Conservation (phyloP, 2,888 invertebrate species). For the Aethes cnicana region DNA sequence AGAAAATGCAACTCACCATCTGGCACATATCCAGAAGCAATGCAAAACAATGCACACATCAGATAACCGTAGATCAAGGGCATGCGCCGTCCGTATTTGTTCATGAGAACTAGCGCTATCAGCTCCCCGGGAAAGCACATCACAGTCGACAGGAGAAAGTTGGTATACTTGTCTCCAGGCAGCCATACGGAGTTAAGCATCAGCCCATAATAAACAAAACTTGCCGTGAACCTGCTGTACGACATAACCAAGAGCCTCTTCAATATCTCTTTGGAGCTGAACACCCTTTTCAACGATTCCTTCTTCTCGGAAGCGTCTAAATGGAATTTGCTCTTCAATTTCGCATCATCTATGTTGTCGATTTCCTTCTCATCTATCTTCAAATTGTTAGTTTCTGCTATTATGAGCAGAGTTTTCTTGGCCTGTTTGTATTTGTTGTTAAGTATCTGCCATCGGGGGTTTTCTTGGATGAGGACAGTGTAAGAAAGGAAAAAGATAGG, state of each 20-base stretch:
- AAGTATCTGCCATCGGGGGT: constrained; percentile 89
- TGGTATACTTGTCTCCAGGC: constrained; percentile 89
- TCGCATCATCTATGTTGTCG: constrained; percentile 49
- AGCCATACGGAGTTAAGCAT: constrained; percentile 89
- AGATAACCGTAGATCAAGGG: constrained; percentile 84
- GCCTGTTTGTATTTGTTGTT: no score
- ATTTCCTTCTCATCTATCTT: constrained; percentile 65
- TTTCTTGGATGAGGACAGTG: constrained; percentile 88
- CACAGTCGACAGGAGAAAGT: constrained; percentile 88
- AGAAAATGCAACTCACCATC: constrained; percentile 64
- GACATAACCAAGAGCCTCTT: constrained; percentile 68
- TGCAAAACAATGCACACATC: constrained; percentile 78
- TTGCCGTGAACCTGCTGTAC: constrained; percentile 90
- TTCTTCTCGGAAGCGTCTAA: no score
- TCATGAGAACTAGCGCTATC: constrained; percentile 86
- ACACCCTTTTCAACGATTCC: constrained; percentile 57
- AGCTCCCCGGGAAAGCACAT: constrained; percentile 87
- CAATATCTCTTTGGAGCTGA: constrained; percentile 69
- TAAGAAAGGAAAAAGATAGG: constrained; percentile 86
- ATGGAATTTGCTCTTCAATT: no score
- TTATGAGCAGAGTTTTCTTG: constrained; percentile 86
- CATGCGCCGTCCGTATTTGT: constrained; percentile 84
- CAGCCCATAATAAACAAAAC: constrained; percentile 91
- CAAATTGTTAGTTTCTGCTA: constrained; percentile 84
- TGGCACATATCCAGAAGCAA: constrained; percentile 78